A percentile compares a stretch with the other conserved stretches of the same genome.
Evolutionary conservation across 2,113 vertebrate genomes (phyloP).

Genomic region (Synodontis membranacea): DNA sequence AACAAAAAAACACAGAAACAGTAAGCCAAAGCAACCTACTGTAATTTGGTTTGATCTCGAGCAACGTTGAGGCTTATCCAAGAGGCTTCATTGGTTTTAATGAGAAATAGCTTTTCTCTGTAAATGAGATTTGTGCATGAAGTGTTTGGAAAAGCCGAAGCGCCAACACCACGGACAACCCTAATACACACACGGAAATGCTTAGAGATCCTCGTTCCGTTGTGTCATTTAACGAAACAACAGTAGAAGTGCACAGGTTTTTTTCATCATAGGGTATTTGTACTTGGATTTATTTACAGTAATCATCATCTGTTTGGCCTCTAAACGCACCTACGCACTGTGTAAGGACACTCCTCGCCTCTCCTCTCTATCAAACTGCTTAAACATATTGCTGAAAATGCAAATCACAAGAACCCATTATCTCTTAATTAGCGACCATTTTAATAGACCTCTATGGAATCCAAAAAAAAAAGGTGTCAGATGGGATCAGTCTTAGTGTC

Average conservation of each 20-base stretch:
- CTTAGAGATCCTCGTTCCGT: not conserved
- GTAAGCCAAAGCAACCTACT: not conserved
- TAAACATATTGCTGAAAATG: not conserved
- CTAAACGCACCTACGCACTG: not conserved
- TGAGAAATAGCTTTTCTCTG: not conserved
- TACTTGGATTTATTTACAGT: not conserved
- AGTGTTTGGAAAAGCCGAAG: not conserved
- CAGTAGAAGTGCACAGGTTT: not conserved
- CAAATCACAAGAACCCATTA: not conserved
- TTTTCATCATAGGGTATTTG: not conserved
- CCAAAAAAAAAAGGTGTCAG: too few relatives aligned
- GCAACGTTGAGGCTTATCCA: not conserved
- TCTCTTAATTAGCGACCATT: not conserved
- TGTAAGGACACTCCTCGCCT: not conserved
- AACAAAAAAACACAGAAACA: not conserved
- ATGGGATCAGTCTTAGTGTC: not conserved
- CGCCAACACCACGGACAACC: not conserved
- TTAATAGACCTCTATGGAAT: not conserved
- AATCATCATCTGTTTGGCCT: not conserved
- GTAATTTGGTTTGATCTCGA: not conserved
- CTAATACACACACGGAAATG: not conserved
- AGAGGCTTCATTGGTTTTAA: not conserved
- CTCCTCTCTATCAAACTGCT: not conserved
- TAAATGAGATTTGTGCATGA: not conserved
- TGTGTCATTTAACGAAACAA: not conserved